These are phyloP conservation scores for Trinorchestia longiramus DNA, from an alignment of 1,140 invertebrate genomes.

Conservation along the genomic window DNA sequence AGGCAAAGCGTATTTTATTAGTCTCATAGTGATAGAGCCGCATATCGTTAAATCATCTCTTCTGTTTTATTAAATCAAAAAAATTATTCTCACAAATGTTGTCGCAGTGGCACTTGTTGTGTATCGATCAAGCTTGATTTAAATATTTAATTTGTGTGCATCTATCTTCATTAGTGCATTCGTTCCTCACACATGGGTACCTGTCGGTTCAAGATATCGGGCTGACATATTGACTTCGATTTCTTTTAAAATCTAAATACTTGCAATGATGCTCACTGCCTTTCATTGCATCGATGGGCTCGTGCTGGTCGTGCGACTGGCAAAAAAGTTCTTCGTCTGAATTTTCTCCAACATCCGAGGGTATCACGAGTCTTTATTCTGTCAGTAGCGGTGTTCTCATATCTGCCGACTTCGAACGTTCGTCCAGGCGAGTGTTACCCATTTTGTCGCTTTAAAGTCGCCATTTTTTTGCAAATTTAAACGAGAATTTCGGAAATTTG, in stretches of 20 bases:
- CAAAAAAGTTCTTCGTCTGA: background rate
- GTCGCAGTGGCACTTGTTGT: background rate
- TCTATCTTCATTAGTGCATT: background rate
- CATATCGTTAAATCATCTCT: too few relatives aligned
- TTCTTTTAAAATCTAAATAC: background rate
- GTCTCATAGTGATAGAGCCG: too few relatives aligned
- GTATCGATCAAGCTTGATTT: background rate
- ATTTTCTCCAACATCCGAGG: background rate
- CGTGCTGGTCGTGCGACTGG: background rate
- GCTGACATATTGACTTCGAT: background rate
- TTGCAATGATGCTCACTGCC: background rate
- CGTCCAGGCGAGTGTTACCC: conserved; percentile 14
- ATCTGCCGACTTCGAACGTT: background rate
- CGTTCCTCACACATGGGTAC: background rate
- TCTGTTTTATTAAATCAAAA: too few relatives aligned
- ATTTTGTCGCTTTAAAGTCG: background rate
- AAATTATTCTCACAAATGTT: background rate
- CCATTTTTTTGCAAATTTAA: too few relatives aligned
- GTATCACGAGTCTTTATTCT: background rate
- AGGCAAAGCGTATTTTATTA: too few relatives aligned
- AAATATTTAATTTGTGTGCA: background rate
- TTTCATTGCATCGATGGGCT: background rate
- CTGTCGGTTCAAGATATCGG: background rate
- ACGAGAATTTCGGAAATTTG: background rate
- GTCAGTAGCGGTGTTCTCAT: background rate